A percentile compares a stretch with the other conserved stretches of the same genome.
phyloP scores from a whole-genome alignment of 92 coral and sea anemone species.

The Parazoanthus darwini region DNA sequence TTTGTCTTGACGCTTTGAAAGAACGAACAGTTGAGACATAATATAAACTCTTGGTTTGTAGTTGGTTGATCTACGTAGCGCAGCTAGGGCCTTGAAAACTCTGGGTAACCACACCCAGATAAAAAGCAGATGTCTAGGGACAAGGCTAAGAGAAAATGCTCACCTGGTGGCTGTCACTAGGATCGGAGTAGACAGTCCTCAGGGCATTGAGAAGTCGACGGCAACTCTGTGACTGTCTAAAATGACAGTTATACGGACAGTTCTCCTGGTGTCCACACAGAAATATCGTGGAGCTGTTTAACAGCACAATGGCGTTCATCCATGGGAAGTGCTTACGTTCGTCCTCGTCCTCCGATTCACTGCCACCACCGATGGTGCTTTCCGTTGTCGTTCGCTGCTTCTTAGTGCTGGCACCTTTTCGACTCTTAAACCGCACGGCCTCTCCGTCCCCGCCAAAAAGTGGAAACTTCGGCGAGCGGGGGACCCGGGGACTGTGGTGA shows the following conservation, averaged over 20 bases:
- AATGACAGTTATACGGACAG: conserved; percentile 85
- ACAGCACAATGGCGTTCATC: conserved; percentile 81
- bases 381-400: conserved; percentile 67
- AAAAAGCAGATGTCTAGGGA: no score
- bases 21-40: no score
- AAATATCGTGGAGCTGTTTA: conserved; percentile 89
- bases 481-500: conserved; percentile 35
- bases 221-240: conserved; percentile 91
- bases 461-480: conserved; percentile 33
- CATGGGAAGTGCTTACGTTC: conserved; percentile 82
- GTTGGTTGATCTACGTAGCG: background rate
- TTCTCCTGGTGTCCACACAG: conserved; percentile 87
- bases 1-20: background rate
- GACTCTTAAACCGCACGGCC: conserved; percentile 26
- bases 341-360: conserved; percentile 87
- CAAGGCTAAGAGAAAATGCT: background rate
- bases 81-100: no score
- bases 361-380: conserved; percentile 57
- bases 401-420: conserved; percentile 48
- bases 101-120: no score
- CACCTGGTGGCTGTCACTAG: conserved; percentile 37
- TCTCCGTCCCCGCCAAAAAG: background rate
- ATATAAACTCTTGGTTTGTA: no score
- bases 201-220: conserved; percentile 80
- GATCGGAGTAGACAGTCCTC: conserved; percentile 76